phyloP scores from a whole-genome alignment of 2,113 vertebrate genomes.

The Accipiter cooperii region DNA sequence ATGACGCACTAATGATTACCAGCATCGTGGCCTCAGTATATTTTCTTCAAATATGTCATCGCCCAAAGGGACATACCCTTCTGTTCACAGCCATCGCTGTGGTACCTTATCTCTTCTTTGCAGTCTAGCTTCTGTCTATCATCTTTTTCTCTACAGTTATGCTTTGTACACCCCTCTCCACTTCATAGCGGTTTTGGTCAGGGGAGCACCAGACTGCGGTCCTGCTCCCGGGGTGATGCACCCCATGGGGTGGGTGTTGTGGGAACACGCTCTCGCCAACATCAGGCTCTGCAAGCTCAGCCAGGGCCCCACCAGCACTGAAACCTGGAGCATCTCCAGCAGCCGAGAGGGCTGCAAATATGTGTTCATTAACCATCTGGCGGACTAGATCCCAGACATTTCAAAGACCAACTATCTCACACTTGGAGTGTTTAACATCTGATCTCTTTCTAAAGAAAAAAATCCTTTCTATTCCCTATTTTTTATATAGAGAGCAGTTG shows the following conservation, averaged over 20 bases:
- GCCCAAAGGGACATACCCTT: background rate
- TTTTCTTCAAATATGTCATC: background rate
- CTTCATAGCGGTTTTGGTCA: accelerated
- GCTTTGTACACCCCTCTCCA: background rate
- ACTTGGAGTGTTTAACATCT: background rate
- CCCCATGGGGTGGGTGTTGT: background rate
- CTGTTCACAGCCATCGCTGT: accelerated
- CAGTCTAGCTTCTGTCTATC: background rate
- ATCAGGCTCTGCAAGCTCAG: background rate
- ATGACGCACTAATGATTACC: background rate
- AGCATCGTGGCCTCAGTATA: background rate
- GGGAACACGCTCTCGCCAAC: background rate
- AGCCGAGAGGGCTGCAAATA: background rate
- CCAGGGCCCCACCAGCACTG: background rate
- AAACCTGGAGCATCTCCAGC: background rate
- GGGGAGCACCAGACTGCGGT: background rate
- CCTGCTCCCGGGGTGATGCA: background rate
- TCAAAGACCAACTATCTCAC: background rate
- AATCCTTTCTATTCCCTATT: background rate
- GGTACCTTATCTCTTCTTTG: background rate
- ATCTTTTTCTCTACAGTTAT: background rate
- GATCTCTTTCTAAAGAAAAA: background rate
- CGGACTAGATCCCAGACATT: background rate
- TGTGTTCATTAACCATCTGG: background rate
- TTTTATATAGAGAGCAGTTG: background rate